phyloP scores from a whole-genome alignment of 30 jellyfish, hydroid and myxozoan species.

The Chrysaora quinquecirrha region DNA sequence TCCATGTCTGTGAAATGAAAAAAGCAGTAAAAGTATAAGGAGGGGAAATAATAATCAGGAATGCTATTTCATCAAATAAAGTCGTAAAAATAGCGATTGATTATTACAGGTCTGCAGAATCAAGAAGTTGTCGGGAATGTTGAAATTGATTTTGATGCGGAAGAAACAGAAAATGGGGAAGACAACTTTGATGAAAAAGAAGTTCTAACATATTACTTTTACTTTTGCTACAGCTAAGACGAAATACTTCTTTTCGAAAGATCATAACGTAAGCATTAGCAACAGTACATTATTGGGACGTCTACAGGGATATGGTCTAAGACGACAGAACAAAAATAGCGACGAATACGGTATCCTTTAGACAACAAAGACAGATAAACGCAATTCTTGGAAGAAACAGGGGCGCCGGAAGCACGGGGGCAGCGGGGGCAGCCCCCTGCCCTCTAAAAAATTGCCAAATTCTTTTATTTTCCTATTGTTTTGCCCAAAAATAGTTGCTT shows the following conservation, averaged over 20 bases:
- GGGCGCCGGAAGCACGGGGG: no score
- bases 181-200: conserved; percentile 28
- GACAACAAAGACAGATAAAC: no score
- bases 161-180: conserved; percentile 9
- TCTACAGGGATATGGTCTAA: conserved; percentile 14
- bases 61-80: neutral
- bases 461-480: no score
- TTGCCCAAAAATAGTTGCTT: no score
- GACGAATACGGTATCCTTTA: no score
- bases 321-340: no score
- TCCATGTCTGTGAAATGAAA: neutral
- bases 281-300: conserved; percentile 21
- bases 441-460: no score
- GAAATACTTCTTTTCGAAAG: neutral
- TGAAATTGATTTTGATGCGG: neutral
- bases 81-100: neutral
- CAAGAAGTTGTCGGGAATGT: conserved; percentile 8
- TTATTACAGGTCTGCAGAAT: neutral
- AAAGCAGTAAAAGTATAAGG: neutral
- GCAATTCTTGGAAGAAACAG: no score
- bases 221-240: conserved; percentile 17
- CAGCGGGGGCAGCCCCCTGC: no score
- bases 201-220: conserved; percentile 10
- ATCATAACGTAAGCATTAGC: conserved; percentile 13
- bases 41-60: no score